Evolutionary conservation across 1,140 invertebrate genomes (phyloP), one percentile per base, ranked within the genome.

Genomic region (Drosophila bifasciata): DNA sequence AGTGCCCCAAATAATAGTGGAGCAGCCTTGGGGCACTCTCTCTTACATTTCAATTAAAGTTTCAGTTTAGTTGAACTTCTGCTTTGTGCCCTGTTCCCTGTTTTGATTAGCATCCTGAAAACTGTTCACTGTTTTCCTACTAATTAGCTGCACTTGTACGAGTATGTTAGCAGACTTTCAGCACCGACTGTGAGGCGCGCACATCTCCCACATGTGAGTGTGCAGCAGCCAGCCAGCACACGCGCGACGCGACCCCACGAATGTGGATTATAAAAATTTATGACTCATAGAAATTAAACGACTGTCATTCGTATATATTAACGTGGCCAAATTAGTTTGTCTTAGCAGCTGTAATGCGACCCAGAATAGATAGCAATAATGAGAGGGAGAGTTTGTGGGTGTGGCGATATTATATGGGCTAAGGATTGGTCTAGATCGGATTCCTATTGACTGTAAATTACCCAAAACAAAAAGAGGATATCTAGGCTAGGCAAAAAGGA

Each of bases 271-370:
- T 81, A 86, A 70, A 81, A 86, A 85, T 85, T 75, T 81, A 85
- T 85, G 81, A 72, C 77, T 70, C 68, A 86, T 81, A 71, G 61
- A 86, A 86, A 86, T 88, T 67, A 86, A 88, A 86, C 67, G 83
- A 68, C 68, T 74, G 74, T 57, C 69, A 88, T 86, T 88, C 83
- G 69, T 86, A 81, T 80, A 73, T 64, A 76, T 85, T 85, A 85
- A 64, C 68, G 39, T 43, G 25, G 44, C 61, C 64, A 70, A 81
- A 86, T 86, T 86, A 85, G 81, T 67, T 66, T 52, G 63, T 68
- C 66, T 56, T 68, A 68, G 41, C 66, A 48, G 66, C 55, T 68
- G 21, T 63, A 40, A 41, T 17, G 23, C 16, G 55, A 9, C 17
- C 19, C 13, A 23, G 21, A 32, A 17, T 17, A 36, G 8, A 41